Evolutionary conservation across 2,888 invertebrate genomes (phyloP), one percentile per base, ranked within the genome.

Genomic region (Plebejus melissa): DNA sequence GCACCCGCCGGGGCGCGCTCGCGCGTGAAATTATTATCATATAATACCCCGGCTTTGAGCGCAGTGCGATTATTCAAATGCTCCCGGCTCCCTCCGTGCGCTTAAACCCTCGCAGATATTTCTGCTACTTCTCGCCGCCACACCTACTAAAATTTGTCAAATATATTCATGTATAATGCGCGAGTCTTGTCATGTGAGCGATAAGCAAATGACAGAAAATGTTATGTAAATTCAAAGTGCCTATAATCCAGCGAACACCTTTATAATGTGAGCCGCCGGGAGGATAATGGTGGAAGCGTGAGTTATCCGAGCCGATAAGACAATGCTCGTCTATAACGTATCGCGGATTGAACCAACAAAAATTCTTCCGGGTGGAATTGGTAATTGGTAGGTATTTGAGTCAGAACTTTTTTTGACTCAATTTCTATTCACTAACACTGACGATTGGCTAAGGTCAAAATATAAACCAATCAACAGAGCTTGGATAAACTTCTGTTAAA

Each of bases 1-100:
- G 83, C 83, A 84, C 82, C 65, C 65, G 65, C 65, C 82, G 84
- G 81, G 86, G 86, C 82, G 84, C 88, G 86, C 87, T 88, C 88
- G 88, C 83, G 90, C 91, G 90, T 92, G 89, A 91, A 92, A 92
- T 91, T 91, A 93, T 93, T 93, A 93, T 93, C 91, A 93, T 92
- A 91, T 91, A 92, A 91, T 92, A 89, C 88, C 85, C 83, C 81
- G 83, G 84, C 85, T 87, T 86, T 86, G 88, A 88, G 83, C 87
- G 86, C 85, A 85, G 84, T 84, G 88, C 90, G 90, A 90, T 92
- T 93, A 93, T 93, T 93, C 90, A 91, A 92, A 92, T 92, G 87
- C 86, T 88, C 87, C 85, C 86, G 85, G 86, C 85, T 83, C 83
- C 84, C 80, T 78, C 79, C 78, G 72, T 32, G 50, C 70, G 80